phyloP scores from a whole-genome alignment of 1,140 invertebrate genomes.

The Bombus breviceps region DNA sequence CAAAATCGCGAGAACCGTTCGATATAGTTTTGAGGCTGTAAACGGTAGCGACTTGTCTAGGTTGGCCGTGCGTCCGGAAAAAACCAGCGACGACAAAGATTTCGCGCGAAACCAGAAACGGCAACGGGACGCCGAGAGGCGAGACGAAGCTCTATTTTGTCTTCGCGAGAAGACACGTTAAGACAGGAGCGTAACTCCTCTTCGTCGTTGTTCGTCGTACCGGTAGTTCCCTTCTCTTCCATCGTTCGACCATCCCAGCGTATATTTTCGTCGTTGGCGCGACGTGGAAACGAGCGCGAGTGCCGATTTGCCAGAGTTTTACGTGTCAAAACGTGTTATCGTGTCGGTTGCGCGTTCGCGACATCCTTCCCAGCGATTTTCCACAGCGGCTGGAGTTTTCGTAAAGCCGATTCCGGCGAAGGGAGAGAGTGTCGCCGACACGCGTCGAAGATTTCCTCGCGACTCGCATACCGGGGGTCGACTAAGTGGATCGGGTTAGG shows the following conservation, averaged over 20 bases:
- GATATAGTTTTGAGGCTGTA: too few species aligned
- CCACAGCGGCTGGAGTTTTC: not conserved
- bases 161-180: constrained; percentile 55
- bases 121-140: not conserved
- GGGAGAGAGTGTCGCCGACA: constrained; percentile 51
- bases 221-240: not conserved
- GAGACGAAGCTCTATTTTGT: constrained; percentile 57
- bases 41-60: not conserved
- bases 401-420: constrained; percentile 14
- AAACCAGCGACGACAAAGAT: constrained; percentile 31
- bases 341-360: constrained; percentile 54
- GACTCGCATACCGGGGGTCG: not conserved
- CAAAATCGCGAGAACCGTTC: not conserved
- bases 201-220: not conserved
- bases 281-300: constrained; percentile 29
- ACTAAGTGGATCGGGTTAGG: constrained; percentile 42
- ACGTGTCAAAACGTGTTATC: constrained; percentile 68
- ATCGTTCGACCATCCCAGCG: constrained; percentile 21
- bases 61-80: constrained; percentile 31
- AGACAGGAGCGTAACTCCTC: constrained; percentile 54
- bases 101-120: constrained; percentile 41
- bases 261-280: constrained; percentile 60
- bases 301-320: constrained; percentile 65
- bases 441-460: constrained; percentile 43
- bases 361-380: constrained; percentile 37